Base-by-base conservation (phyloP, 2,113 vertebrate genomes). In the Phasianus colchicus region DNA sequence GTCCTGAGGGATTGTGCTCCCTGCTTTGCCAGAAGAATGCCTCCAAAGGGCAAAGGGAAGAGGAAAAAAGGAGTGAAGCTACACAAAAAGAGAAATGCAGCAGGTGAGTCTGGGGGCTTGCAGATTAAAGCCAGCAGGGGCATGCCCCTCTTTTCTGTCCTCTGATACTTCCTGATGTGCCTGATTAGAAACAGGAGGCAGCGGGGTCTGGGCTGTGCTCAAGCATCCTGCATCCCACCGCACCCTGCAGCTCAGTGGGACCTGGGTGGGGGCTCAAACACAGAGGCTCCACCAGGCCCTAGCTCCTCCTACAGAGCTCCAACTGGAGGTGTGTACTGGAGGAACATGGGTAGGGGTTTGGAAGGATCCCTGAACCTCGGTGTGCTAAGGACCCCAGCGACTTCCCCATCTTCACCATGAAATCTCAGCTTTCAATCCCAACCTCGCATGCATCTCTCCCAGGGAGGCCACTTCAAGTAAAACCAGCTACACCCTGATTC, bases 31-130 rank as follows among this genome's bases (percentile, higher is more conserved):
- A 22, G 9, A 24, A 65, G 47, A 55, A 98, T 98, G 98, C 93
- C 98, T 48, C 97, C 94, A 25, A 98, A 98, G 81, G 97, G 93
- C 73, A 98, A 92, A 94, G 80, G 60, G 14, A 97, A 95, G 67
- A 77, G 45, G 42, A 97, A 36, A 32, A 94, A 83, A 89, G 36
- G 94, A 70, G 93, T 21, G 5, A 70, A 82, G 30, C 80, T 89
- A 48, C 84, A 95, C 69, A 92, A 92, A 57, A 86, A 93, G 71
- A 79, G 64, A 27, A 32, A 70, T 1, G 38, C 8, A 67, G 48
- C 67, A 45, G 96, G 87, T 95, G 83, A 96, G 94, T 63, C 7
- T 34, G 27, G n/a, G 61, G 14, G 34, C 50, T 34, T 30, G 42
- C 18, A 40, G 34, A 24, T n/a, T 13, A 11, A 14, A 43, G 38